A percentile compares a stretch with the other conserved stretches of the same genome.
These are phyloP conservation scores for Sarcophaga variegata DNA, from an alignment of 2,888 invertebrate species.

Conservation along the genomic window DNA sequence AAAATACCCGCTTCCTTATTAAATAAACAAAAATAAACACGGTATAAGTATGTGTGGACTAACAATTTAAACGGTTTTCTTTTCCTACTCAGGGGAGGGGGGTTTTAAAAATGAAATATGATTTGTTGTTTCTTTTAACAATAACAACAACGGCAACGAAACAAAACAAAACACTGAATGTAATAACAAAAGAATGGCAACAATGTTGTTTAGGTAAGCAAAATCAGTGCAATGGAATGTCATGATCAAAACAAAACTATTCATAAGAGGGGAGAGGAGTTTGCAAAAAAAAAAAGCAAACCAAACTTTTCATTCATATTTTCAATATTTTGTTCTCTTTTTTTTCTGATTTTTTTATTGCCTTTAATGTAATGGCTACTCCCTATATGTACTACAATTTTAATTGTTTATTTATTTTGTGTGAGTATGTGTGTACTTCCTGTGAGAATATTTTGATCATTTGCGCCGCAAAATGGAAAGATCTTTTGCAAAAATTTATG, in stretches of 20 bases:
- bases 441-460: conserved; percentile 53
- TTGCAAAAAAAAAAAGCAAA: conserved; percentile 3
- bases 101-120: conserved; percentile 20
- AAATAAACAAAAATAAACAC: conserved; percentile 27
- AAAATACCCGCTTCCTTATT: conserved; percentile 36
- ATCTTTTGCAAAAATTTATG: conserved; percentile 1
- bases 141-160: not conserved
- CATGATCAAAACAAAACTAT: conserved; percentile 41
- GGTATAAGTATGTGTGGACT: not conserved
- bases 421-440: conserved; percentile 39
- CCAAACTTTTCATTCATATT: conserved; percentile 22
- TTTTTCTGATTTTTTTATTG: not conserved
- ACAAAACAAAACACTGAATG: conserved; percentile 34
- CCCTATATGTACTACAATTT: too few relatives aligned
- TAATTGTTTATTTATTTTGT: too few relatives aligned
- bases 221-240: not conserved
- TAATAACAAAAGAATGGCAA: conserved; percentile 57
- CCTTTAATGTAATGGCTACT: too few relatives aligned
- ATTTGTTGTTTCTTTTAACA: conserved; percentile 1
- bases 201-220: conserved; percentile 39
- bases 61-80: not conserved
- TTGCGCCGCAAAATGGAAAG: conserved; percentile 47
- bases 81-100: not conserved
- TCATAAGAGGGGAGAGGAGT: not conserved
- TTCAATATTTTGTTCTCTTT: not conserved